Evolutionary conservation across 2,113 vertebrate species (phyloP).

Genomic region (Rousettus leschenaultii): DNA sequence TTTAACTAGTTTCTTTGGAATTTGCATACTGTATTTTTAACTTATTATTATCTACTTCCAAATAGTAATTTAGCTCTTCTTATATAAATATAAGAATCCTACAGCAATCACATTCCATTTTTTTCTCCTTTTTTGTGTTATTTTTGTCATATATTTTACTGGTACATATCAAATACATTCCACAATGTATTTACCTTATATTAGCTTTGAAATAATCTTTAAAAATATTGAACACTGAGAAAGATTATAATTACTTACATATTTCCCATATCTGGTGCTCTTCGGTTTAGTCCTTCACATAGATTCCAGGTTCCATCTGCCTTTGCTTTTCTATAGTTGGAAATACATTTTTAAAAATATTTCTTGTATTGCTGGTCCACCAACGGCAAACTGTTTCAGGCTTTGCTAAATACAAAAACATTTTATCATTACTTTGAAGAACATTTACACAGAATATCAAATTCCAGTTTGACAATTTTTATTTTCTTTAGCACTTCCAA

Average conservation of each 20-base stretch:
- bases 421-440: not conserved
- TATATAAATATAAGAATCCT: not conserved
- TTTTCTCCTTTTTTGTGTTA: not conserved
- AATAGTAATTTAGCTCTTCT: not conserved
- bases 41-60: not conserved
- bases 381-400: not conserved
- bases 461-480: not conserved
- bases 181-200: not conserved
- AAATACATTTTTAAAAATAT: not conserved
- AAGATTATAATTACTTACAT: not conserved
- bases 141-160: not conserved
- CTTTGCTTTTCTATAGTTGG: not conserved
- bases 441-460: not conserved
- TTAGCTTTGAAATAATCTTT: not conserved
- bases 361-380: not conserved
- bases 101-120: not conserved
- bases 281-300: not conserved
- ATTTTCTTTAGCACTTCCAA: not conserved
- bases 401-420: not conserved
- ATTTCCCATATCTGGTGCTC: not conserved
- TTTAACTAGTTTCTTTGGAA: not conserved
- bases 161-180: not conserved
- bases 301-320: not conserved
- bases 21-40: not conserved
- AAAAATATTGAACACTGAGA: not conserved